Base-by-base conservation (phyloP, 2,113 vertebrate genomes). In the Siphamia tubifer region DNA sequence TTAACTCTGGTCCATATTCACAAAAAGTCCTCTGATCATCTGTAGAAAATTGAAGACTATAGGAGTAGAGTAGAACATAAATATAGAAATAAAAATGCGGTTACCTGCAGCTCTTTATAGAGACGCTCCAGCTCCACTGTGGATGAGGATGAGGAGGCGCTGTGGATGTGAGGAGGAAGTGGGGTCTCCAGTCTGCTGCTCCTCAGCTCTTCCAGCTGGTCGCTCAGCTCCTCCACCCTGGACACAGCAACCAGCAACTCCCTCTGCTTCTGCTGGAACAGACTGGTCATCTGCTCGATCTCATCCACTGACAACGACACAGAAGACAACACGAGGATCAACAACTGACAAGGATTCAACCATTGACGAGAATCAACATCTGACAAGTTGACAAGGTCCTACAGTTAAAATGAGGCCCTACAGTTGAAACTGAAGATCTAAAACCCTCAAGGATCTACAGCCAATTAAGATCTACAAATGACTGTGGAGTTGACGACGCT, bases 181-280 rank as follows among this genome's bases (percentile, higher is more conserved):
- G 0, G 92, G 60, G 93, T 84, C 8, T 97, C 95, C n/a, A 93
- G 88, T 28, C 94, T 87, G 65, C 90, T 93, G 0, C 92, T 95
- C 86, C 93, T 94, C 71, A 99, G 90, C 68, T 92, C 92, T 86
- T 98, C 96, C 74, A 99, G 90, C 80, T 98, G 96, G 44, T 94
- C 88, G 30, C 92, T 95, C 42, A 99, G 93, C 49, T 98, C 95
- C 68, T 99, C 96, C 13, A 98, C 97, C 68, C 95, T 92, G 0
- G 94, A 92, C 72, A 92, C 93, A 0, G 97, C 97, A 68, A 94
- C 87, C 68, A 96, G 91, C 44, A 99, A 92, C 88, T 99, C 97
- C 54, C 93, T 90, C 91, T 98, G 97, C 85, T 98, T 99, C 76
- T 95, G 94, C 92, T 96, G 95, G 91, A 99, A 96, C 87, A 98